Evolutionary conservation across 2,888 invertebrate genomes (phyloP).

Genomic region (Molorchus minor): DNA sequence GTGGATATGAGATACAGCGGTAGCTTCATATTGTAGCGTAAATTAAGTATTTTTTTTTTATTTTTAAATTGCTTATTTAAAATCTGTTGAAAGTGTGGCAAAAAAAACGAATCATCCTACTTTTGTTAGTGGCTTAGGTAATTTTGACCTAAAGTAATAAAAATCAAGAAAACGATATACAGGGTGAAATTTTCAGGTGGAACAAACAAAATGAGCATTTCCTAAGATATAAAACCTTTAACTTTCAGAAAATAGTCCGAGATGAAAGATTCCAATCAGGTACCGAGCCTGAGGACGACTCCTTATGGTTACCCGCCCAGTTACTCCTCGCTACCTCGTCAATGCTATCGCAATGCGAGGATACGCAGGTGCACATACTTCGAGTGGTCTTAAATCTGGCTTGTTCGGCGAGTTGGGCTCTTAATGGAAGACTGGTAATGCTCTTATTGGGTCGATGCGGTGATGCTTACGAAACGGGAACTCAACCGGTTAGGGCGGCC

Average conservation of each 20-base stretch:
- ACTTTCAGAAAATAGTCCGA: slow-evolving; percentile 83
- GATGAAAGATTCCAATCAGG: slow-evolving; percentile 93
- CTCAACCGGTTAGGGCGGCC: slow-evolving; percentile 84
- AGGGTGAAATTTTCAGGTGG: too few relatives aligned
- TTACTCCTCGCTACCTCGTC: slow-evolving; percentile 85
- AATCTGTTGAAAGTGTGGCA: too few relatives aligned
- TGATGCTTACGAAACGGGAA: slow-evolving; percentile 82
- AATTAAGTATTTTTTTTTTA: too few relatives aligned
- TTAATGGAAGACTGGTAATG: slow-evolving; percentile 89
- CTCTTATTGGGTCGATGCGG: slow-evolving; percentile 85
- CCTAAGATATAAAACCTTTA: too few relatives aligned
- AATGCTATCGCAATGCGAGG: slow-evolving; percentile 82
- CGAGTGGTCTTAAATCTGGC: slow-evolving; percentile 87
- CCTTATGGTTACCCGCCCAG: slow-evolving; percentile 92
- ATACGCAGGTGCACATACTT: slow-evolving; percentile 79
- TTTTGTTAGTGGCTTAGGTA: too few relatives aligned
- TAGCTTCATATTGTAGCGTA: too few relatives aligned
- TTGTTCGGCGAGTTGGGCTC: slow-evolving; percentile 86
- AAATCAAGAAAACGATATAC: too few relatives aligned
- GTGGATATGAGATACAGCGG: too few relatives aligned
- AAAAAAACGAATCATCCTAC: too few relatives aligned
- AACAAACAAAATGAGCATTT: too few relatives aligned
- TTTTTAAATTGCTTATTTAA: too few relatives aligned
- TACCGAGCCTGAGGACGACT: slow-evolving; percentile 90
- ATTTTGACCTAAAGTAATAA: too few relatives aligned